phyloP scores from a whole-genome alignment of 2,888 invertebrate genomes.

The Onthophagus sagittarius region DNA sequence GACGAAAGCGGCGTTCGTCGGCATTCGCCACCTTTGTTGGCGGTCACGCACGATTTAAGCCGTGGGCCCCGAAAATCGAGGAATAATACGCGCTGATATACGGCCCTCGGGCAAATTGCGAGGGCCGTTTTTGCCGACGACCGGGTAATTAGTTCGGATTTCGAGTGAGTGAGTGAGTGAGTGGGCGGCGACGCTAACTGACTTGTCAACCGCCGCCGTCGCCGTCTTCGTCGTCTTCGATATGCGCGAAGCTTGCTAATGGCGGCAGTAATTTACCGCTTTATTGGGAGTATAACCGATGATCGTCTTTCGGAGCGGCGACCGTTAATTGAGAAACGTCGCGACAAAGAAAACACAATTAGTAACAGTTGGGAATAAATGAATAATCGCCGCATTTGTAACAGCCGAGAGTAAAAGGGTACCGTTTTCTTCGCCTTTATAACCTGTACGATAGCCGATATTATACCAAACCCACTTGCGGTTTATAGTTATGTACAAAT shows the following conservation, averaged over 20 bases:
- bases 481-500: neutral
- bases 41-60: conserved; percentile 5
- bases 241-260: neutral
- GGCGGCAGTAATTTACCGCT: neutral
- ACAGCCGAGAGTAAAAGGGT: neutral
- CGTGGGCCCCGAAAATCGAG: neutral
- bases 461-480: neutral
- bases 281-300: neutral
- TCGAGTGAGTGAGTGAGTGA: neutral
- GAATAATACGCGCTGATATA: neutral
- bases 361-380: neutral
- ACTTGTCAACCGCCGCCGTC: neutral
- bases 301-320: neutral
- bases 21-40: neutral
- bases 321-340: neutral
- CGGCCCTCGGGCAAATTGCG: neutral
- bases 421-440: too few species aligned
- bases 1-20: conserved; percentile 10
- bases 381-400: neutral
- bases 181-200: neutral
- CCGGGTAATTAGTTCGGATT: neutral
- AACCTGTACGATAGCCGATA: too few species aligned
- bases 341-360: neutral
- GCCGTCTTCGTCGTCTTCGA: neutral
- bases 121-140: neutral